phyloP scores from a whole-genome alignment of 37 sponge, comb jelly and placozoan species.

The Mnemiopsis leidyi region DNA sequence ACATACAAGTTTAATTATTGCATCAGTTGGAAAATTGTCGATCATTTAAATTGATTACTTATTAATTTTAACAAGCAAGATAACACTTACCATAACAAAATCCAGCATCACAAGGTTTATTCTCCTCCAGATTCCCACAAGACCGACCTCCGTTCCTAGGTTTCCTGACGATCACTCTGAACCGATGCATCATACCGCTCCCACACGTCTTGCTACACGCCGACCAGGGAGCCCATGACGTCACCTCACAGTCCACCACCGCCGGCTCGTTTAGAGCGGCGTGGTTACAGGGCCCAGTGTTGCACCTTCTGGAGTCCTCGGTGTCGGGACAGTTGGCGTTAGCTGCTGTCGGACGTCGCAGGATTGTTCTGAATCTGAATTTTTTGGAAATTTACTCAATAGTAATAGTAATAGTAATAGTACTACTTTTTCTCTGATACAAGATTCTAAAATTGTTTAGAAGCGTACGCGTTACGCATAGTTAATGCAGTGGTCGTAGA shows the following conservation, averaged over 20 bases:
- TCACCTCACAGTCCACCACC: slow-evolving; percentile 45
- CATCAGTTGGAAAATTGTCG: no score
- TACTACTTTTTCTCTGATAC: no score
- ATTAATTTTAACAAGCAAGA: no score
- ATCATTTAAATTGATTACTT: no score
- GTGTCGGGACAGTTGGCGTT: neutral
- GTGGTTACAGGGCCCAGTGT: neutral
- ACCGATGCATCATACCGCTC: slow-evolving; percentile 23
- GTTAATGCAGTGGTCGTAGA: no score
- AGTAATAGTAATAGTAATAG: no score
- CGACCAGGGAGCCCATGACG: slow-evolving; percentile 56
- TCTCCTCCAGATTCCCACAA: slow-evolving; percentile 43
- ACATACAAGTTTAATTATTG: no score
- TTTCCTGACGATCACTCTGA: slow-evolving; percentile 58
- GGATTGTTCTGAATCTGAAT: slow-evolving; percentile 15
- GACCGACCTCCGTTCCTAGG: neutral
- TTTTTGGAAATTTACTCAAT: no score
- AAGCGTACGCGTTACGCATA: no score
- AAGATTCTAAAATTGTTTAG: no score
- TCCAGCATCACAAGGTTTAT: slow-evolving; percentile 31
- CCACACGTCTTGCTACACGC: slow-evolving; percentile 57
- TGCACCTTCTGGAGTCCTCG: slow-evolving; percentile 14
- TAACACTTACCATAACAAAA: slow-evolving; percentile 44
- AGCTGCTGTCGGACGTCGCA: neutral
- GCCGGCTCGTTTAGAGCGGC: neutral